Evolutionary conservation across 2,113 vertebrate genomes (phyloP).

Genomic region (Muscicapa adusta): DNA sequence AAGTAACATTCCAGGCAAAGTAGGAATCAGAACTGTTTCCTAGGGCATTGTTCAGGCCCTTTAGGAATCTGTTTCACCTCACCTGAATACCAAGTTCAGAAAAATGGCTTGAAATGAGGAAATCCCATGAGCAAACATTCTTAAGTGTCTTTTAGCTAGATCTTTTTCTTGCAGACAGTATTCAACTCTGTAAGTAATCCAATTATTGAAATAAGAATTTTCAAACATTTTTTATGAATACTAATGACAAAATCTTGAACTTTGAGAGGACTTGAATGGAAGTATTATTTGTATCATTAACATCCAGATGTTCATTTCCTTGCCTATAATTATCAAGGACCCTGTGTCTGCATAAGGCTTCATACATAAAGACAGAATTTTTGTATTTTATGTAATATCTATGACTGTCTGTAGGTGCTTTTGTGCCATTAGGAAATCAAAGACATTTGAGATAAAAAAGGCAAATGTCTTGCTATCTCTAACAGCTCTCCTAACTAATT

Average conservation of each 20-base stretch:
- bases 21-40: neutral
- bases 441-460: neutral
- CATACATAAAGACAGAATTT: neutral
- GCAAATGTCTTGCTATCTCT: neutral
- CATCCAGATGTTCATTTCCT: neutral
- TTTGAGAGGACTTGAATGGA: neutral
- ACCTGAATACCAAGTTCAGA: neutral
- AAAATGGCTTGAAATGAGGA: neutral
- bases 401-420: neutral
- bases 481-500: neutral
- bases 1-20: neutral
- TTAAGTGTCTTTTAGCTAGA: neutral
- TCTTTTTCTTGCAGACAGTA: neutral
- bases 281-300: neutral
- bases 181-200: neutral
- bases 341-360: neutral
- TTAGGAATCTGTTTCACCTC: neutral
- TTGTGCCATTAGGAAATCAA: neutral
- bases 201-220: neutral
- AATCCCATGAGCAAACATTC: neutral
- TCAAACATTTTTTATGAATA: neutral
- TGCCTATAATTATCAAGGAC: neutral
- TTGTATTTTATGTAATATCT: neutral
- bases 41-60: neutral
- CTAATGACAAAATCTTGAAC: neutral